A percentile compares a stretch with the other conserved stretches of the same genome.
Conservation (phyloP, 2,113 vertebrate species). For the Sigmodon hispidus region DNA sequence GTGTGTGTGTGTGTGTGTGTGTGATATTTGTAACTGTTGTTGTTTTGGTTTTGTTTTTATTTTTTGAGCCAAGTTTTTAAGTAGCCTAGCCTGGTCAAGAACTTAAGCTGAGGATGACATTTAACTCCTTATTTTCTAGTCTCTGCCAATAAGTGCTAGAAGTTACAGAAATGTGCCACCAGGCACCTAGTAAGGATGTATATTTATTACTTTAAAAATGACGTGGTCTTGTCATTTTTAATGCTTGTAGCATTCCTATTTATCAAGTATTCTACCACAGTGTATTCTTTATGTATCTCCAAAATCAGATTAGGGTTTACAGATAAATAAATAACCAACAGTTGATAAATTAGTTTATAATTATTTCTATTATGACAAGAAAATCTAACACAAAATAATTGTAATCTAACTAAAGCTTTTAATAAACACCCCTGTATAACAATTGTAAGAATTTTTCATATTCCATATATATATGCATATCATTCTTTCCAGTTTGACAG, state of each 20-base stretch:
- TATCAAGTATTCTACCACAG: background rate
- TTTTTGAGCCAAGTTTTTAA: background rate
- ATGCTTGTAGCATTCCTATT: background rate
- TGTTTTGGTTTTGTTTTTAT: background rate
- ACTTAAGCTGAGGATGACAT: background rate
- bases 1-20: background rate
- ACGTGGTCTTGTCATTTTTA: background rate
- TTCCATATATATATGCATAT: background rate
- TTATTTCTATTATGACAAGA: background rate
- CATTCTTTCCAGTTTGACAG: conserved; percentile 37
- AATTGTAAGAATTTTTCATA: background rate
- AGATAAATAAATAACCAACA: conserved; percentile 11
- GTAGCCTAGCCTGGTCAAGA: background rate
- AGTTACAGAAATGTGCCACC: background rate
- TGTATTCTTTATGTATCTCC: conserved; percentile 13
- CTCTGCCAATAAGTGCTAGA: background rate
- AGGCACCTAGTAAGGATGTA: background rate
- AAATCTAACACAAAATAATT: conserved; percentile 24
- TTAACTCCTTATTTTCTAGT: background rate
- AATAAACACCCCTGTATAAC: background rate
- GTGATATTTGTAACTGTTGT: background rate
- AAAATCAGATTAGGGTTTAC: background rate
- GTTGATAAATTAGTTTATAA: conserved; percentile 8
- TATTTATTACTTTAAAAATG: conserved; percentile 46
- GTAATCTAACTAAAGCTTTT: background rate